Conservation (phyloP, 2,797 vertebrate genomes). For the Tinamus major region DNA sequence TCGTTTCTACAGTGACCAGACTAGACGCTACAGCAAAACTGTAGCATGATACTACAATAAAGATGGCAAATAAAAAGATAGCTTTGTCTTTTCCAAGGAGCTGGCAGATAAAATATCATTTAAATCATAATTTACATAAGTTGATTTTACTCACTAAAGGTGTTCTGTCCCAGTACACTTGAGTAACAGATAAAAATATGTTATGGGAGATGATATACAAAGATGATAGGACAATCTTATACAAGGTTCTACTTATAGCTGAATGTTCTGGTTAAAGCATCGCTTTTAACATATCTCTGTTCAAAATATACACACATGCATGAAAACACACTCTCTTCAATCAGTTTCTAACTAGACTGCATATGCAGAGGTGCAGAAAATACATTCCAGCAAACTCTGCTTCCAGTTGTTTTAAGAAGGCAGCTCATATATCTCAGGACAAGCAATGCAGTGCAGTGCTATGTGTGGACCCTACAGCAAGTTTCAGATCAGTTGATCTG, state of each 20-base stretch:
- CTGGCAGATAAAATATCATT: neutral
- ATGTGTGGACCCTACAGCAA: neutral
- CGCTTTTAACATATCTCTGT: neutral
- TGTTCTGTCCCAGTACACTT: neutral
- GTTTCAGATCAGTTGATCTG: neutral
- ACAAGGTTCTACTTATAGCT: neutral
- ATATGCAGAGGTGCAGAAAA: neutral
- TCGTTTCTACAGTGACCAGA: neutral
- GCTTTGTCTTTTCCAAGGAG: neutral
- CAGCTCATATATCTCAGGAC: neutral
- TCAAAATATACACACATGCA: neutral
- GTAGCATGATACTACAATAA: neutral
- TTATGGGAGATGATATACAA: neutral
- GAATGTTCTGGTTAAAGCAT: neutral
- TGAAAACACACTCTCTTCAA: neutral
- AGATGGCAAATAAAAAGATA: neutral
- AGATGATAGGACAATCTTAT: neutral
- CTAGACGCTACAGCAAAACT: neutral
- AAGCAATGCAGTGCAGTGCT: neutral
- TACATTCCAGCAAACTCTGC: rapidly evolving
- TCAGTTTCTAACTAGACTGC: neutral
- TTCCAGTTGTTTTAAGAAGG: neutral
- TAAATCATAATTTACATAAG: neutral
- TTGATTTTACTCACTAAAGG: neutral
- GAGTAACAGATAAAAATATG: neutral